Conservation (phyloP, 2,888 invertebrate genomes). For the Leptopilina syphax region DNA sequence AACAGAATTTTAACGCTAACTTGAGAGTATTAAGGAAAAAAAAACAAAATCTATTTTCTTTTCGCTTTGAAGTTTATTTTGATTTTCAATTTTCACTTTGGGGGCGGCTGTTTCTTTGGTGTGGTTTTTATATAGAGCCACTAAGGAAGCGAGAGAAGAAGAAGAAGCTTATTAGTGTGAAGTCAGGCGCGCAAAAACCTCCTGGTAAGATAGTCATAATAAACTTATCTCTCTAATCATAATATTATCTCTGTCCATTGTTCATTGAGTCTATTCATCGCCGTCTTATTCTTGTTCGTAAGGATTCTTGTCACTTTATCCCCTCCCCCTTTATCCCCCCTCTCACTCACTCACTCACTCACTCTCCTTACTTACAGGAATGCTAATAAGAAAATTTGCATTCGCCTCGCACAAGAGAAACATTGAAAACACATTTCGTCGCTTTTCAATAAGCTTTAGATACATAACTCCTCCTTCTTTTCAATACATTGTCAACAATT, state of each 20-base stretch:
- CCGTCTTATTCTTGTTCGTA: constrained; percentile 34
- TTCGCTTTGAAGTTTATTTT: background rate
- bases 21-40: too few relatives aligned
- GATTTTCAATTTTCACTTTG: background rate
- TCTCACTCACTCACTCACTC: too few relatives aligned
- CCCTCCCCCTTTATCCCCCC: background rate
- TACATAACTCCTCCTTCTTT: background rate
- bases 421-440: constrained; percentile 20
- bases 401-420: constrained; percentile 23
- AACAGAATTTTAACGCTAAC: too few relatives aligned
- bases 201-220: constrained; percentile 26
- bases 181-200: constrained; percentile 24
- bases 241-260: constrained; percentile 39
- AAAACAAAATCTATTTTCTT: too few relatives aligned
- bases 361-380: background rate
- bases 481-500: background rate
- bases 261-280: constrained; percentile 38
- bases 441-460: constrained; percentile 16
- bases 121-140: background rate
- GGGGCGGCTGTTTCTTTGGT: background rate
- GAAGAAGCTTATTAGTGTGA: background rate
- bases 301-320: constrained; percentile 24
- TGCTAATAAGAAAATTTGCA: constrained; percentile 35
- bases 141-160: background rate
- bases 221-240: constrained; percentile 41